Base-by-base conservation (phyloP, 2,797 vertebrate species). In the Staurois parvus region DNA sequence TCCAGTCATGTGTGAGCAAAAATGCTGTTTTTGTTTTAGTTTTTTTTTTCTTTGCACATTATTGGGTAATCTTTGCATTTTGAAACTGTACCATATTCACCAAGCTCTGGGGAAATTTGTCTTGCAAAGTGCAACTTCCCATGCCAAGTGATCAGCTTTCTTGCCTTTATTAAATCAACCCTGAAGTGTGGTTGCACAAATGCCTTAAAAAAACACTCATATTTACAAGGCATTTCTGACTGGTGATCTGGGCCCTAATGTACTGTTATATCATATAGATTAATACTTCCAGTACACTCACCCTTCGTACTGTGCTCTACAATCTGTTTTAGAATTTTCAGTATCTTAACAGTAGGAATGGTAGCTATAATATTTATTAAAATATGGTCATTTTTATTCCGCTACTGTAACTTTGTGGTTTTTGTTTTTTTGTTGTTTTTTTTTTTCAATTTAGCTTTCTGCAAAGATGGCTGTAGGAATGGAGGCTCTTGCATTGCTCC, bases 401-500 rank as follows among this genome's bases (percentile, higher is more conserved):
- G 52, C 21, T 59, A 59, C 24, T 59, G 13, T 24, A 66, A 26
- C 11, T 26, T 66, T 64, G 24, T 21, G 10, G 24, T 68, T 17
- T 64, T 0, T 64, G 59, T 64, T 9, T 42, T 88, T 72, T 93
- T 66, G n/a, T n/a, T n/a, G n/a, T n/a, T 81, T 82, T 9, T 89
- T 21, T 0, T 17, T 52, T 52, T 56, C 15, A 59, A 93, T 94
- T 84, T 85, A 99, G 98, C 97, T 0, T 97, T 98, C 94, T 99
- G 98, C 93, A 97, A 96, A 86, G 96, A 97, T 0, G 95, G 97
- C 76, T 99, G 98, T 91, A 95, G 97, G 89, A 99, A 99, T 0
- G 98, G 98, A 80, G 98, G 98, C 66, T 96, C 96, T 89, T 99
- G 98, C 30, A 92, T 97, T 69, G 96, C 98, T 72, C 97, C 98